Evolutionary conservation across 2,797 vertebrate species (phyloP), one percentile per base, ranked within the genome.

Genomic region (Chelon auratus): DNA sequence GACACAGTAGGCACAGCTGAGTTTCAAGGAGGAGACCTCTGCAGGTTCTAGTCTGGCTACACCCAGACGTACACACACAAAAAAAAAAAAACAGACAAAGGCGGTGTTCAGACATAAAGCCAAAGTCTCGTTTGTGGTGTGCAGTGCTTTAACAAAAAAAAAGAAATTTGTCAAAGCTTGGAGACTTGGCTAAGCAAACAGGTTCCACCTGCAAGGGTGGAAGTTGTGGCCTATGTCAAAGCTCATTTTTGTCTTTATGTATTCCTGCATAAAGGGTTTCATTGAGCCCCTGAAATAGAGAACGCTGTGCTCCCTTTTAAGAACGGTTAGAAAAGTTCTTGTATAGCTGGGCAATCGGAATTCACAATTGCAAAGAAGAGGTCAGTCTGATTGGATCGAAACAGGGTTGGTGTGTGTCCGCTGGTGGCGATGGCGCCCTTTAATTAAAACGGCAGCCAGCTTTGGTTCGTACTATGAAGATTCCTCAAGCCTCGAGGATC

Each of bases 401-500:
- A 26, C 24, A 4, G 30, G 30, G 30, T 8, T 6, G 30, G 30
- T 3, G 30, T 48, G 42, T 3, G 43, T 24, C 14, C 33, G 50
- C 26, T 26, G 64, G 18, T 51, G 43, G 51, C 3, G 30, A 9
- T 7, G 1, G 64, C 18, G 73, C 64, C 69, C 72, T 47, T 75
- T 18, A 81, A 63, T 76, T 66, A 54, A 66, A 68, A 57, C 17
- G 61, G 55, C 55, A 65, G 2, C 53, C 40, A 0, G 36, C 33
- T 65, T 42, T 48, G 45, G 14, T 51, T 26, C 56, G 40, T 12
- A 17, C 45, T 26, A 9, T 39, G 5, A 77, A 50, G 68, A 53
- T 48, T 54, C 39, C 30, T 1, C 13, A 50, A 54, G 78, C 80
- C 82, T 79, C 0, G 3, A 82, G 87, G 78, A 78, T 13, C 68